A percentile compares a stretch with the other conserved stretches of the same genome.
Conservation (phyloP, 2,797 vertebrate species). For the Scomberomorus guttatus region DNA sequence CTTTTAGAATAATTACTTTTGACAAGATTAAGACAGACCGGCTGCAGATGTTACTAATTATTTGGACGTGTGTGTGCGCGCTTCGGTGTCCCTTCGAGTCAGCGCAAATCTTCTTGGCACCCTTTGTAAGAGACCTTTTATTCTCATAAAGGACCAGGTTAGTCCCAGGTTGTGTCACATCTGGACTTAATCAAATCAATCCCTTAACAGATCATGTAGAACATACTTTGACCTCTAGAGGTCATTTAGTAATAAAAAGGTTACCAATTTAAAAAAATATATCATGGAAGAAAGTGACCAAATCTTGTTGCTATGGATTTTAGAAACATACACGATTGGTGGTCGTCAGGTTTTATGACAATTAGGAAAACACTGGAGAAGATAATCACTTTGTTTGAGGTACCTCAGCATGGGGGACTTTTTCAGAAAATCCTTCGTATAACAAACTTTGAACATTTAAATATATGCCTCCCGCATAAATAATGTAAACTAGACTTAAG, state of each 20-base stretch:
- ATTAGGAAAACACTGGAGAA: not conserved
- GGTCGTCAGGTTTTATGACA: not conserved
- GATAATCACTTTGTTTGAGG: too few species aligned
- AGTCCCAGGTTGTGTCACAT: conserved; percentile 61
- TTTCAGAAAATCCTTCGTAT: too few species aligned
- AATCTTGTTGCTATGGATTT: not conserved
- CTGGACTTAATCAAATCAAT: conserved; percentile 70
- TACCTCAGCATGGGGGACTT: too few species aligned
- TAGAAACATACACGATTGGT: not conserved
- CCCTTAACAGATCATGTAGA: conserved; percentile 30
- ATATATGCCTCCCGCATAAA: not conserved
- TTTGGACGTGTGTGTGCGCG: conserved; percentile 19
- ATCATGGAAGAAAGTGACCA: too few species aligned
- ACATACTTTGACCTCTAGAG: conserved; percentile 36
- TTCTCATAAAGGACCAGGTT: conserved; percentile 49
- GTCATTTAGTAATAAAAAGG: conserved; percentile 30
- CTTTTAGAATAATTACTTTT: conserved; percentile 56
- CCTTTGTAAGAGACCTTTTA: conserved; percentile 33
- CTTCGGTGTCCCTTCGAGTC: conserved; percentile 30
- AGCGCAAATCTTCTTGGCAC: conserved; percentile 48
- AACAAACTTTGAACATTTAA: too few species aligned
- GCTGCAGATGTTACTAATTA: conserved; percentile 70
- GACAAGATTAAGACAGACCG: conserved; percentile 46
- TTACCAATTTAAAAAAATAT: conserved; percentile 6
- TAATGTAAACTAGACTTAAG: not conserved